A percentile compares a stretch with the other conserved stretches of the same genome.
Conservation (phyloP, 1,140 invertebrate species). For the Drosophila rhopaloa region DNA sequence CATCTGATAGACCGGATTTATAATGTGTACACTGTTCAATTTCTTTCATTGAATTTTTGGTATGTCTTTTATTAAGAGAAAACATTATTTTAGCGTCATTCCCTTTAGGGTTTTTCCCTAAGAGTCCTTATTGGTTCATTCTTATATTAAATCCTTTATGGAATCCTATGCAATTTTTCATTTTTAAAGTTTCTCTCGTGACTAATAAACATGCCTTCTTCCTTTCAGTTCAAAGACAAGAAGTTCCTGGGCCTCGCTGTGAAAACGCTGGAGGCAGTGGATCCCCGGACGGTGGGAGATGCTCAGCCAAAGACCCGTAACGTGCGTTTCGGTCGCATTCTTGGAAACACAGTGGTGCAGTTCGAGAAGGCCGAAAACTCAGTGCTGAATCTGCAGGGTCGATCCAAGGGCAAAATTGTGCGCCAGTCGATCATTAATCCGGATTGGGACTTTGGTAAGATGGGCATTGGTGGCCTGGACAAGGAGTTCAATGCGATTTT, state of each 20-base stretch:
- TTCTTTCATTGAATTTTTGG: too few relatives aligned
- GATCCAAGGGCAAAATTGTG: slow-evolving; percentile 91
- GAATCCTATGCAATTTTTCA: too few relatives aligned
- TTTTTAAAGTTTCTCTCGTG: too few relatives aligned
- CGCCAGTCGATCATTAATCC: slow-evolving; percentile 98
- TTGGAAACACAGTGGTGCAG: slow-evolving; percentile 93
- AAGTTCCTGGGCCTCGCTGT: slow-evolving; percentile 93
- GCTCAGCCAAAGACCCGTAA: slow-evolving; percentile 90
- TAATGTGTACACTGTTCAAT: too few relatives aligned
- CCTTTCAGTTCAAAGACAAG: slow-evolving; percentile 91
- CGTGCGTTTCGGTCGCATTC: slow-evolving; percentile 90
- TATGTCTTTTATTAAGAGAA: too few relatives aligned
- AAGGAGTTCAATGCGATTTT: slow-evolving; percentile 99
- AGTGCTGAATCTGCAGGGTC: slow-evolving; percentile 92
- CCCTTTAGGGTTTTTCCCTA: too few relatives aligned
- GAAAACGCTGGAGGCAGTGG: slow-evolving; percentile 95
- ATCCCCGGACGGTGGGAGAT: slow-evolving; percentile 91
- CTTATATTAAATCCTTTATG: too few relatives aligned
- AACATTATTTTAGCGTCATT: too few relatives aligned
- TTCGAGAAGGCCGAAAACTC: slow-evolving; percentile 98
- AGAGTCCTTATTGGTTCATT: too few relatives aligned
- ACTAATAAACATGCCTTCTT: neutral
- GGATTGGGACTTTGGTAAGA: slow-evolving; percentile 99
- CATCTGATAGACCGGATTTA: too few relatives aligned
- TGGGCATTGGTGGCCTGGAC: slow-evolving; percentile 99